These are phyloP conservation scores for Pararge aegeria DNA, from an alignment of 1,140 invertebrate species.

Conservation along the genomic window DNA sequence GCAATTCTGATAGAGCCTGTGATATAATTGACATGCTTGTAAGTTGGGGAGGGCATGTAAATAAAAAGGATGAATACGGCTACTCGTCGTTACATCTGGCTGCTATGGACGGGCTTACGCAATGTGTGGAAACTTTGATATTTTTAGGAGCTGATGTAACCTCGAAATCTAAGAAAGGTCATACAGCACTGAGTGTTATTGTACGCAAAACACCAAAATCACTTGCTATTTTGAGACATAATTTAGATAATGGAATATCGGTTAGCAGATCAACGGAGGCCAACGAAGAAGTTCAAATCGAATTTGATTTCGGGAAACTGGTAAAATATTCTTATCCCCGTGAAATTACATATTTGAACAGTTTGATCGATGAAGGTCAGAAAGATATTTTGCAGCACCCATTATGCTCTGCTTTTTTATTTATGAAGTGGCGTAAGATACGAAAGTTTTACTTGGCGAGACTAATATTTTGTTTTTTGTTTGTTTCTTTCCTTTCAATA, in stretches of 20 bases:
- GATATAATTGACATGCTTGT: constrained; percentile 80
- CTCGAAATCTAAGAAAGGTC: constrained; percentile 81
- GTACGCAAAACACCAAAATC: constrained; percentile 82
- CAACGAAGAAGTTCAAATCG: constrained; percentile 82
- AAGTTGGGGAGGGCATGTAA: constrained; percentile 78
- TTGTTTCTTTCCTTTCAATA: constrained; percentile 81
- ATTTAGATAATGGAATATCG: constrained; percentile 81
- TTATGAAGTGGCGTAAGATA: constrained; percentile 85
- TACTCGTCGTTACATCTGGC: constrained; percentile 86
- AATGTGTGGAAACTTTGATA: constrained; percentile 82
- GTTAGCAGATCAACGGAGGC: constrained; percentile 77
- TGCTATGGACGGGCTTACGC: constrained; percentile 82
- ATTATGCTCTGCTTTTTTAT: constrained; percentile 82
- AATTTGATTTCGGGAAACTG: constrained; percentile 81
- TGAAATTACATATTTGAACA: constrained; percentile 82
- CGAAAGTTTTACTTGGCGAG: constrained; percentile 83
- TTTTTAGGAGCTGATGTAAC: constrained; percentile 84
- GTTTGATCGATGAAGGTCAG: constrained; percentile 81
- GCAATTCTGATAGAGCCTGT: constrained; percentile 73
- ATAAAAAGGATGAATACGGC: constrained; percentile 83
- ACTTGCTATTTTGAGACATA: constrained; percentile 78
- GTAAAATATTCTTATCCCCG: constrained; percentile 81
- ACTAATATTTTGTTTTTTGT: constrained; percentile 82
- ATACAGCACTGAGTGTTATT: constrained; percentile 83
- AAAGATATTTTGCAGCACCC: constrained; percentile 83